A percentile compares a stretch with the other conserved stretches of the same genome.
phyloP scores from a whole-genome alignment of 1,140 invertebrate genomes.

The Arctopsyche grandis region DNA sequence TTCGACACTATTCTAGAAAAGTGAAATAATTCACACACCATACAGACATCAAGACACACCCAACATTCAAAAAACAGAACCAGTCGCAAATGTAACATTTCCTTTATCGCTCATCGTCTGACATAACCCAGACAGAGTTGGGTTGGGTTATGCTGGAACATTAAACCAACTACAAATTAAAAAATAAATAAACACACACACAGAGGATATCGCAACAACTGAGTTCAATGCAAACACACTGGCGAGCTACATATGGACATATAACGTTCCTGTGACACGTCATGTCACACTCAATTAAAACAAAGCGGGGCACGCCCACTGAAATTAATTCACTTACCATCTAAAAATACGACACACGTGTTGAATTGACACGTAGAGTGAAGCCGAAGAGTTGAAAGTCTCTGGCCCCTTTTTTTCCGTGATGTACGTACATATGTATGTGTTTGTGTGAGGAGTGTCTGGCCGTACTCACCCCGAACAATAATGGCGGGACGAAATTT shows the following conservation, averaged over 20 bases:
- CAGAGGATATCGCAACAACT: too few species aligned
- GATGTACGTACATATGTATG: background rate
- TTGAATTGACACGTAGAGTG: background rate
- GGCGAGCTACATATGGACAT: too few species aligned
- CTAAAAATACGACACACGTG: background rate
- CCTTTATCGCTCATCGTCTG: background rate
- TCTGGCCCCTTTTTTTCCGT: slow-evolving; percentile 32
- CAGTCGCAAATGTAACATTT: background rate
- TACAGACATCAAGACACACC: too few species aligned
- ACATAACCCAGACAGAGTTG: slow-evolving; percentile 13
- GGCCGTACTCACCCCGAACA: slow-evolving; percentile 5
- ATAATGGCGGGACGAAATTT: slow-evolving; percentile 46
- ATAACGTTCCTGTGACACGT: background rate
- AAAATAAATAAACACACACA: too few species aligned
- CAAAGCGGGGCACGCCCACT: background rate
- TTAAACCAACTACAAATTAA: too few species aligned
- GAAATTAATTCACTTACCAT: background rate
- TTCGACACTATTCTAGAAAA: too few species aligned
- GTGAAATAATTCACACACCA: too few species aligned
- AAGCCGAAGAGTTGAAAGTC: background rate
- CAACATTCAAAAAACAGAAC: too few species aligned
- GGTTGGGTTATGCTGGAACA: slow-evolving; percentile 1
- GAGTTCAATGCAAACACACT: too few species aligned
- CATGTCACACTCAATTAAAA: slow-evolving; percentile 16
- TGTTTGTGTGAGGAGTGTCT: slow-evolving; percentile 25